Percentiles rank a stretch among this genome's conserved stretches.
phyloP scores from a whole-genome alignment of 2,113 vertebrate genomes.

The Percopsis transmontana region DNA sequence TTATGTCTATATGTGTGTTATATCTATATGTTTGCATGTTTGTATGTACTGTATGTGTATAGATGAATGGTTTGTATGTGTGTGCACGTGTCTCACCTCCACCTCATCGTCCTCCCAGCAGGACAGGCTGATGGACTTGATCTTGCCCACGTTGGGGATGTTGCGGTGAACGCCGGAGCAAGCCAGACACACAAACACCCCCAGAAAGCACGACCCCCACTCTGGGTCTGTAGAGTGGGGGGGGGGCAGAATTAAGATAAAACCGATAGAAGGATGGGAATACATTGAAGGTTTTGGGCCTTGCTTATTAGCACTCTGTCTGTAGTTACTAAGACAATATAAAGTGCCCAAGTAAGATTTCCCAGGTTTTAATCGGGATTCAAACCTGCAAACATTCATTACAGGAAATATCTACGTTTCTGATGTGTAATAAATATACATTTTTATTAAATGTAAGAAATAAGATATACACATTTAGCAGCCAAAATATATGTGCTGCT shows the following conservation, averaged over 20 bases:
- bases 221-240: constrained; percentile 58
- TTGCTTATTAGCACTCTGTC: no score
- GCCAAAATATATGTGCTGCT: no score
- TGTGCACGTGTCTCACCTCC: constrained; percentile 57
- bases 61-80: neutral
- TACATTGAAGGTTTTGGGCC: no score
- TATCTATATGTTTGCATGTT: no score
- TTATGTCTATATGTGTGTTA: no score
- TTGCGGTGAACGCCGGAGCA: constrained; percentile 82
- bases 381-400: no score
- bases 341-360: no score
- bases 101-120: constrained; percentile 80
- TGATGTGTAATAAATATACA: neutral
- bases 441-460: neutral
- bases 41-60: neutral
- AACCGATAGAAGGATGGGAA: neutral
- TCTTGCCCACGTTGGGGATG: constrained; percentile 72
- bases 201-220: constrained; percentile 78
- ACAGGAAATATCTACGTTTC: neutral
- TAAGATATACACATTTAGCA: no score
- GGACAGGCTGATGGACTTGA: constrained; percentile 77
- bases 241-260: neutral
- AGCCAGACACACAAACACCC: constrained; percentile 77
- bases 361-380: no score
- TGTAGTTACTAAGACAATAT: no score